Conservation (phyloP, 2,113 vertebrate species). For the Menura novaehollandiae region DNA sequence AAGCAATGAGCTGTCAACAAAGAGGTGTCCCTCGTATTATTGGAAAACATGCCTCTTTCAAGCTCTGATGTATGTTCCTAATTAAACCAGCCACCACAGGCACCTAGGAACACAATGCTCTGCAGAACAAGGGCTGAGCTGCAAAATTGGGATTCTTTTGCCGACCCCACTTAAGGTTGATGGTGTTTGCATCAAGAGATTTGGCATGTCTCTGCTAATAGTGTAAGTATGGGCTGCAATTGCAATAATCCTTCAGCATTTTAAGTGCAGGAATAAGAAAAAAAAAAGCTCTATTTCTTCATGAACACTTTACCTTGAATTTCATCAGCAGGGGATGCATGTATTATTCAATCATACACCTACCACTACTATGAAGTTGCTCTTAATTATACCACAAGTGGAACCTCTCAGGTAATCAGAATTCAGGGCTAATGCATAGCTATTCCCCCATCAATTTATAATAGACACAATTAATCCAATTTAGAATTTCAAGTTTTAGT, state of each 20-base stretch:
- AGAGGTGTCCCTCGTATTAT: not conserved
- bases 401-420: slow-evolving; percentile 72
- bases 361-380: slow-evolving; percentile 46
- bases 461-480: slow-evolving; percentile 70
- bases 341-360: slow-evolving; percentile 63
- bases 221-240: slow-evolving; percentile 25
- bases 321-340: slow-evolving; percentile 56
- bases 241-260: slow-evolving; percentile 24
- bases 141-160: not conserved
- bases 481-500: slow-evolving; percentile 60
- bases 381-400: slow-evolving; percentile 69
- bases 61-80: not conserved
- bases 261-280: not conserved
- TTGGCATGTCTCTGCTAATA: not conserved
- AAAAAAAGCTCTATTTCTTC: not conserved
- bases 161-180: not conserved
- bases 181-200: not conserved
- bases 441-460: slow-evolving; percentile 68
- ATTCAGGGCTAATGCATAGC: slow-evolving; percentile 65
- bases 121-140: not conserved
- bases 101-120: not conserved
- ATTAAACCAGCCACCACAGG: not conserved
- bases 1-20: not conserved
- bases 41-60: not conserved
- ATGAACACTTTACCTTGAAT: slow-evolving; percentile 28